A percentile compares a stretch with the other conserved stretches of the same genome.
Evolutionary conservation across 2,797 vertebrate species (phyloP).

Genomic region (Parauchenoglanis ngamensis): DNA sequence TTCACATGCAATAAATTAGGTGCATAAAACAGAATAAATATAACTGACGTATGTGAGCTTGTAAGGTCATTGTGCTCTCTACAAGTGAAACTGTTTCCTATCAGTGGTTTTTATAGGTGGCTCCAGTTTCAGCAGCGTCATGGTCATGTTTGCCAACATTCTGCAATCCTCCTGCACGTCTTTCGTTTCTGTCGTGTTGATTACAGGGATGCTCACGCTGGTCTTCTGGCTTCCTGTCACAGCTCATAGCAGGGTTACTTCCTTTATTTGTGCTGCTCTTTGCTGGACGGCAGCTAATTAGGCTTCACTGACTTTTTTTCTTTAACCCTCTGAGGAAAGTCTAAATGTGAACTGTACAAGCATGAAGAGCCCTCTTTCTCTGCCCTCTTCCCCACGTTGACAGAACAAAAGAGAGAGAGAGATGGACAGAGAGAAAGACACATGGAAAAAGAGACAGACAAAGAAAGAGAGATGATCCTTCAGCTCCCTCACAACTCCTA

Average conservation of each 20-base stretch:
- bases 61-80: neutral
- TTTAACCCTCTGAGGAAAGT: neutral
- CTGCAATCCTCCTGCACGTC: conserved; percentile 8
- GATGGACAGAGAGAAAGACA: neutral
- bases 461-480: conserved; percentile 8
- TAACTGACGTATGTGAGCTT: neutral
- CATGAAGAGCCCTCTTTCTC: neutral
- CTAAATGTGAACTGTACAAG: conserved; percentile 16
- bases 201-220: conserved; percentile 27
- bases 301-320: conserved; percentile 23
- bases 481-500: neutral
- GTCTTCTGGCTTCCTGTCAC: conserved; percentile 40
- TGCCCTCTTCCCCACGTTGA: neutral
- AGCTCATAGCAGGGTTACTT: conserved; percentile 25
- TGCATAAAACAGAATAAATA: neutral
- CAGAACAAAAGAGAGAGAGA: neutral
- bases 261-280: conserved; percentile 3
- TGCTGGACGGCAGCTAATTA: conserved; percentile 37
- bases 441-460: conserved; percentile 5
- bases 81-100: neutral
- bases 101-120: neutral
- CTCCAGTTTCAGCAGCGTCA: conserved; percentile 11
- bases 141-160: conserved; percentile 26
- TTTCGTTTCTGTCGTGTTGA: conserved; percentile 5
- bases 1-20: neutral